Conservation (phyloP, 1,140 invertebrate genomes). For the Sitobion miscanthi region DNA sequence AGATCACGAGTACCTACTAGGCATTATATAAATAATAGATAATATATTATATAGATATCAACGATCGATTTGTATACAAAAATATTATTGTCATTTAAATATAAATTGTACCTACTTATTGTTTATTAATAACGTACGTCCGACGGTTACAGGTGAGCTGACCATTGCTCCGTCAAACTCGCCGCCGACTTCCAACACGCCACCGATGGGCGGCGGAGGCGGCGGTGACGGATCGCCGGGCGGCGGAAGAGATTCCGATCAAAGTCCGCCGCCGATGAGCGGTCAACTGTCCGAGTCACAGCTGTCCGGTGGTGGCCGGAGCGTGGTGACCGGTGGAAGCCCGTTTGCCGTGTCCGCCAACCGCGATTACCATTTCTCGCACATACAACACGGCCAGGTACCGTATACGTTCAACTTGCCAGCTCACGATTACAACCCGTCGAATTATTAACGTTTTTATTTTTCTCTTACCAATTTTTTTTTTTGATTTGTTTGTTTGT, state of each 20-base stretch:
- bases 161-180: conserved; percentile 67
- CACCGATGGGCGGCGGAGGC: conserved; percentile 63
- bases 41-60: too few relatives aligned
- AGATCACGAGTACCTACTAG: not conserved
- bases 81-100: not conserved
- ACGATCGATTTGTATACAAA: not conserved
- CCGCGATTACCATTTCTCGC: conserved; percentile 84
- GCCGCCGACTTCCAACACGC: conserved; percentile 71
- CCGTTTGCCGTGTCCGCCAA: conserved; percentile 67
- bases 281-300: conserved; percentile 62
- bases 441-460: conserved; percentile 53
- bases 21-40: not conserved
- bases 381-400: conserved; percentile 91
- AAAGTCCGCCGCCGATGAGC: conserved; percentile 65
- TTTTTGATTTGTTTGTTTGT: conserved; percentile 36
- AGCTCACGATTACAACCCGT: conserved; percentile 58
- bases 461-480: not conserved
- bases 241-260: conserved; percentile 59
- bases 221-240: conserved; percentile 59
- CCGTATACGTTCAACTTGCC: conserved; percentile 60
- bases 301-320: conserved; percentile 63
- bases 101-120: not conserved
- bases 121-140: not conserved
- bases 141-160: conserved; percentile 63
- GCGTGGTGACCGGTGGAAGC: conserved; percentile 65